Conservation (phyloP, 1,140 invertebrate genomes). For the Pseudobourletiella spinata region DNA sequence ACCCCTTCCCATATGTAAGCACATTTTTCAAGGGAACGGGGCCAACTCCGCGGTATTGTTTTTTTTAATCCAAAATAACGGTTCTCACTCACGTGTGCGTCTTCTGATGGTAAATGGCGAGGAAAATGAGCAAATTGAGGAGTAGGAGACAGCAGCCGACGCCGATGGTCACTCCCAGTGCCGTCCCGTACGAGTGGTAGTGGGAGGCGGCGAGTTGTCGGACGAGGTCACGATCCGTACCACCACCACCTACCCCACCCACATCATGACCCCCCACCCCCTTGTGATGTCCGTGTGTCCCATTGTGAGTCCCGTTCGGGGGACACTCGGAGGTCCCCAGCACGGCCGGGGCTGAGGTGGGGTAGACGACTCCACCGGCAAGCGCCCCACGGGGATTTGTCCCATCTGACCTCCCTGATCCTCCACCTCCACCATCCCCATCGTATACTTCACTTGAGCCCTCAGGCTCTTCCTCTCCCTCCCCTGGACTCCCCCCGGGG, state of each 20-base stretch:
- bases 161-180: conserved; percentile 77
- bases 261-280: conserved; percentile 32
- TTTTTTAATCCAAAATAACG: no score
- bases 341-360: conserved; percentile 13
- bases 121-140: conserved; percentile 77
- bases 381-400: conserved; percentile 15
- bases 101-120: conserved; percentile 72
- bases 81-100: conserved; percentile 35
- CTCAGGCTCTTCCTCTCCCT: conserved; percentile 32
- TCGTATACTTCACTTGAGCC: conserved; percentile 11
- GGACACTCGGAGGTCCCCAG: conserved; percentile 35
- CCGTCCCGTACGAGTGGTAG: conserved; percentile 64
- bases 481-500: conserved; percentile 17
- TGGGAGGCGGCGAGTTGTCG: conserved; percentile 40
- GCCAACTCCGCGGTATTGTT: no score
- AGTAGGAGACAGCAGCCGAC: conserved; percentile 76
- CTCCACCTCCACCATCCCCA: conserved; percentile 40
- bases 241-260: conserved; percentile 47
- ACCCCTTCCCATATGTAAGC: no score
- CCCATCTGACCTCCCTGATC: conserved; percentile 38
- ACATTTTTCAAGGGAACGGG: no score
- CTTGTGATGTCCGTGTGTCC: conserved; percentile 51
- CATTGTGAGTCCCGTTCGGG: conserved; percentile 27
- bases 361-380: background rate
- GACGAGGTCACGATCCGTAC: conserved; percentile 51